Conservation (phyloP, 1,140 invertebrate species). For the Habropoda laboriosa region DNA sequence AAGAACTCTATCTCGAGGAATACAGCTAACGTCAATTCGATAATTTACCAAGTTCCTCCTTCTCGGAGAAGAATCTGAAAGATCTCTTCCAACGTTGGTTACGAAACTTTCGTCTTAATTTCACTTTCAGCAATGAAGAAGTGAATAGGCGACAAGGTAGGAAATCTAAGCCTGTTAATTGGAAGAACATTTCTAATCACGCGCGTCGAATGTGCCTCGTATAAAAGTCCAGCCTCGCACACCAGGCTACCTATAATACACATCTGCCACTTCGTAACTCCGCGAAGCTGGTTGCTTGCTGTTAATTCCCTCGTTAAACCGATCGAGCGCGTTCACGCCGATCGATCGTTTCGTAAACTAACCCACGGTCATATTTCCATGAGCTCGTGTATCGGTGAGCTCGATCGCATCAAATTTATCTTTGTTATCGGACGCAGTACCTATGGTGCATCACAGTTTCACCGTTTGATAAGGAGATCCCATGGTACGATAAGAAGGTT, state of each 20-base stretch:
- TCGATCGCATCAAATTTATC: slow-evolving; percentile 55
- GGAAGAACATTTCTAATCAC: neutral
- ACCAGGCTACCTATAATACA: neutral
- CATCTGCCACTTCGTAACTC: slow-evolving; percentile 11
- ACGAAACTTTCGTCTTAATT: neutral
- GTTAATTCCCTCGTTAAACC: slow-evolving; percentile 54
- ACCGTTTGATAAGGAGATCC: slow-evolving; percentile 52
- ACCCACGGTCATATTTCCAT: slow-evolving; percentile 52
- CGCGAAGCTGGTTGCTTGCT: slow-evolving; percentile 6
- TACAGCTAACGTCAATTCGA: too few species aligned
- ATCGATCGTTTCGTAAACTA: slow-evolving; percentile 66
- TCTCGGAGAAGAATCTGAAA: too few species aligned
- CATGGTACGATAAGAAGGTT: slow-evolving; percentile 38
- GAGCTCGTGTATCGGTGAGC: slow-evolving; percentile 34
- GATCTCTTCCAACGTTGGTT: too few species aligned
- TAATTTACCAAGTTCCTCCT: too few species aligned
- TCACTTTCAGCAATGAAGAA: neutral
- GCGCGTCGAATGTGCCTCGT: too few species aligned
- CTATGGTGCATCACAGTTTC: slow-evolving; percentile 25
- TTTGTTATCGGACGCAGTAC: slow-evolving; percentile 24
- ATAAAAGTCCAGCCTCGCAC: neutral
- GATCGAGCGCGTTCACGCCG: slow-evolving; percentile 6
- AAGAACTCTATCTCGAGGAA: too few species aligned
- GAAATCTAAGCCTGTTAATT: neutral
- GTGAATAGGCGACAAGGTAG: neutral